A percentile compares a stretch with the other conserved stretches of the same genome.
Conservation (phyloP, 2,113 vertebrate species). For the Madoqua kirkii region DNA sequence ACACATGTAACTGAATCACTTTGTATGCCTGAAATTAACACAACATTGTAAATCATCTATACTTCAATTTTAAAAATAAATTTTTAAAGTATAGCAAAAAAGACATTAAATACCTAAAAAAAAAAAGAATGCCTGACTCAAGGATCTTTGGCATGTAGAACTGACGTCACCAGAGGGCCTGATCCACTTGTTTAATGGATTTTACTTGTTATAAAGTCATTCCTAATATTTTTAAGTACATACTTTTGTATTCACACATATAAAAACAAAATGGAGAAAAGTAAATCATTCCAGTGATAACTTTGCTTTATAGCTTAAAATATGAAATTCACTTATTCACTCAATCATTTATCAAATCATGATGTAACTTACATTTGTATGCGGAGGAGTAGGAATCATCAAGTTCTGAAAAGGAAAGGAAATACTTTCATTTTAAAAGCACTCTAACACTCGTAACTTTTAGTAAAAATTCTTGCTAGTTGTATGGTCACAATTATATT, state of each 20-base stretch:
- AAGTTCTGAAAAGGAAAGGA: conserved; percentile 73
- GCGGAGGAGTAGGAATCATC: conserved; percentile 75
- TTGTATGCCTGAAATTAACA: not conserved
- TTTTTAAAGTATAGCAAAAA: not conserved
- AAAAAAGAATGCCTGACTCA: not conserved
- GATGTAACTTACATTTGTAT: conserved; percentile 75
- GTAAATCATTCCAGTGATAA: not conserved
- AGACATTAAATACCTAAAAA: not conserved
- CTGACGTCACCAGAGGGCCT: not conserved
- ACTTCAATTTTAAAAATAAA: not conserved
- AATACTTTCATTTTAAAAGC: conserved; percentile 27
- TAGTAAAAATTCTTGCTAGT: not conserved
- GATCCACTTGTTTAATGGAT: not conserved
- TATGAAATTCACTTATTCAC: not conserved
- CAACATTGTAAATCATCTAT: not conserved
- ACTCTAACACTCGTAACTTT: not conserved
- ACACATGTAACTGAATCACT: not conserved
- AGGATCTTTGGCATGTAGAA: not conserved
- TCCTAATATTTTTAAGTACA: not conserved
- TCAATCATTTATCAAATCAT: not conserved
- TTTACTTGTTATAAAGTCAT: not conserved
- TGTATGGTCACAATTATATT: not conserved
- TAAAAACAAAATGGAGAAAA: not conserved
- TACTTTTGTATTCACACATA: not conserved
- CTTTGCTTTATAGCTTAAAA: not conserved